These are phyloP conservation scores for Stegodyphus mimosarum DNA, from an alignment of 1,140 invertebrate species.

Conservation along the genomic window DNA sequence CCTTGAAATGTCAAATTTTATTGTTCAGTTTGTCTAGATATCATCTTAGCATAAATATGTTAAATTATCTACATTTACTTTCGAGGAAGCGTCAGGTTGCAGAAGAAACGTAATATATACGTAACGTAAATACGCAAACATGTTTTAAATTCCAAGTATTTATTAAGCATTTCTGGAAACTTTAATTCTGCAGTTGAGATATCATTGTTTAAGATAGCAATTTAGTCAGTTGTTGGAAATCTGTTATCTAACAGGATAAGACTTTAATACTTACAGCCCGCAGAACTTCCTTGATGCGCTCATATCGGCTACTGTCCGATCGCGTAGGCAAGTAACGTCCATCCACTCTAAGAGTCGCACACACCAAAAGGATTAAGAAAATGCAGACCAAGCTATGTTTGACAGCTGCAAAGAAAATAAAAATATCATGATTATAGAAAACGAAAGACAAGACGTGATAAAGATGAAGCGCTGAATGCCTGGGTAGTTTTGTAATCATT, in stretches of 20 bases:
- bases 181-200: background rate
- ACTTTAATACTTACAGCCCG: constrained; percentile 59
- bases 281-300: constrained; percentile 61
- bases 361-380: constrained; percentile 4
- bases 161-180: background rate
- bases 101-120: too few species aligned
- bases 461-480: too few species aligned
- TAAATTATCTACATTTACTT: too few species aligned
- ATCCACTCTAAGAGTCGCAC: background rate
- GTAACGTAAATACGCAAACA: too few species aligned
- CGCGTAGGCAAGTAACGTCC: constrained; percentile 59
- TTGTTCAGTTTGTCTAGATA: too few species aligned
- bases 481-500: too few species aligned
- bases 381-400: background rate
- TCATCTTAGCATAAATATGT: too few species aligned
- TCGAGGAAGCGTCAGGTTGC: too few species aligned
- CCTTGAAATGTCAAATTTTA: too few species aligned
- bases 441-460: too few species aligned
- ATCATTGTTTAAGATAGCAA: background rate
- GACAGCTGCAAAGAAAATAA: background rate
- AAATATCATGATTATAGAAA: too few species aligned
- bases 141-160: too few species aligned
- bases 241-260: background rate
- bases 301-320: constrained; percentile 49
- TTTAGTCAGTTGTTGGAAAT: background rate